These are phyloP conservation scores for Drosophila subsilvestris DNA, from an alignment of 2,888 invertebrate genomes.

Conservation along the genomic window DNA sequence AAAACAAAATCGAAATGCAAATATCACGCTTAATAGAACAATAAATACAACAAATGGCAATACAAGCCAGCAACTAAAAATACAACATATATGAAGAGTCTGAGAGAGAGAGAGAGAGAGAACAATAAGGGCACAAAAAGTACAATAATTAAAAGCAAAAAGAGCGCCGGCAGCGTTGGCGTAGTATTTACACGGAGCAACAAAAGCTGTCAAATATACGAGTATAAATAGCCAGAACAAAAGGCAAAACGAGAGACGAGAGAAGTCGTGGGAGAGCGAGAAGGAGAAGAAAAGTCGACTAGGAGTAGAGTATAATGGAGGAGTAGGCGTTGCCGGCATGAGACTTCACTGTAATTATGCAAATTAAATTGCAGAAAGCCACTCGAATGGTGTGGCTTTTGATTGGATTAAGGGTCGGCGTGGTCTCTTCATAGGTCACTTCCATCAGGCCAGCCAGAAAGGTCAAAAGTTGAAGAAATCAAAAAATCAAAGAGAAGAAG, in stretches of 20 bases:
- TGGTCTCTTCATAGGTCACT: not conserved
- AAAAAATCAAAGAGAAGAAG: slow-evolving; percentile 5
- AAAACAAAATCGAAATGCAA: slow-evolving; percentile 16
- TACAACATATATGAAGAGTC: not conserved
- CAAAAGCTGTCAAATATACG: slow-evolving; percentile 38
- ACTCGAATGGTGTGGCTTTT: slow-evolving; percentile 9
- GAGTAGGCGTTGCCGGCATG: not conserved
- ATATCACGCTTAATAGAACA: slow-evolving; percentile 24
- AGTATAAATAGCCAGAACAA: slow-evolving; percentile 52
- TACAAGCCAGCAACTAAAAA: not conserved
- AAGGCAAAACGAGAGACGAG: not conserved
- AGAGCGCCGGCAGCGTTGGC: slow-evolving; percentile 37
- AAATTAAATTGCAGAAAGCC: slow-evolving; percentile 58
- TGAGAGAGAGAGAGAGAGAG: not conserved
- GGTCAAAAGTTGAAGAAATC: slow-evolving; percentile 58
- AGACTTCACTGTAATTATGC: slow-evolving; percentile 60
- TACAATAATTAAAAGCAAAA: slow-evolving; percentile 62
- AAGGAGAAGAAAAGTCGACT: not conserved
- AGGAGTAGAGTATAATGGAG: not conserved
- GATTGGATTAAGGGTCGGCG: not conserved
- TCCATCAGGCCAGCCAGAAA: slow-evolving; percentile 36
- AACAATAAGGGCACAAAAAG: slow-evolving; percentile 39
- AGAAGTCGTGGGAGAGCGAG: not conserved
- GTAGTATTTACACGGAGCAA: slow-evolving; percentile 38
- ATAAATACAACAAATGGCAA: slow-evolving; percentile 12